Percentiles rank a stretch among this genome's conserved stretches.
Conservation (phyloP, 2,888 invertebrate species). For the Drosophila suboccidentalis region DNA sequence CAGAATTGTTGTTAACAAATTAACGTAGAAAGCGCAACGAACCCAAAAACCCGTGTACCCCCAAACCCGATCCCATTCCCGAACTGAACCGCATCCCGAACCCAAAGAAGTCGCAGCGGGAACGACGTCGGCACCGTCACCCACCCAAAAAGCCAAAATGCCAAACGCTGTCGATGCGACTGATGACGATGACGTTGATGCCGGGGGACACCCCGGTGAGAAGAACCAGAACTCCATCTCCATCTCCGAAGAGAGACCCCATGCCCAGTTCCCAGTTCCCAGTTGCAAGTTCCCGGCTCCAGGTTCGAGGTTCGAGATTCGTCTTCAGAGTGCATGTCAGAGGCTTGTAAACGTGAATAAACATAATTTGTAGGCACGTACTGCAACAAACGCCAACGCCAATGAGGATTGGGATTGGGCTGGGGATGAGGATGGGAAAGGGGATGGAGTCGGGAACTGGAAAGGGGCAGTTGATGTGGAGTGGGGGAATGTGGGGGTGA, state of each 20-base stretch:
- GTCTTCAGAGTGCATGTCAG: constrained; percentile 74
- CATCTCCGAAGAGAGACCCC: constrained; percentile 30
- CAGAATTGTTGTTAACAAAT: constrained; percentile 77
- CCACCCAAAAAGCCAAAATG: constrained; percentile 71
- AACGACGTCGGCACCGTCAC: constrained; percentile 70
- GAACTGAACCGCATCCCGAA: background rate
- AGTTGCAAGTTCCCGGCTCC: constrained; percentile 15
- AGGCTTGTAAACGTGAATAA: constrained; percentile 80
- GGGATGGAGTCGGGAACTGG: background rate
- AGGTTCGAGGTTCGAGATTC: constrained; percentile 46
- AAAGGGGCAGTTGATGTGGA: background rate
- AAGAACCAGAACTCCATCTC: constrained; percentile 48
- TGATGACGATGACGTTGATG: constrained; percentile 74
- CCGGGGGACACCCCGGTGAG: constrained; percentile 74
- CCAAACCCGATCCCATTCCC: background rate
- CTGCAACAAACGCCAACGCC: constrained; percentile 73
- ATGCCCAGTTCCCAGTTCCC: constrained; percentile 38
- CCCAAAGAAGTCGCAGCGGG: constrained; percentile 63
- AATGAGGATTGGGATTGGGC: constrained; percentile 54
- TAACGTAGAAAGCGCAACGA: constrained; percentile 80
- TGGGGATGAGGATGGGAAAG: background rate
- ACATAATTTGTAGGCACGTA: constrained; percentile 79
- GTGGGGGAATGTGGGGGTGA: constrained; percentile 6
- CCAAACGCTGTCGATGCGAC: constrained; percentile 70
- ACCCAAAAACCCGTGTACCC: constrained; percentile 26